Evolutionary conservation across 1,140 invertebrate species (phyloP), one percentile per base, ranked within the genome.

Genomic region (Aradophagus sp.): DNA sequence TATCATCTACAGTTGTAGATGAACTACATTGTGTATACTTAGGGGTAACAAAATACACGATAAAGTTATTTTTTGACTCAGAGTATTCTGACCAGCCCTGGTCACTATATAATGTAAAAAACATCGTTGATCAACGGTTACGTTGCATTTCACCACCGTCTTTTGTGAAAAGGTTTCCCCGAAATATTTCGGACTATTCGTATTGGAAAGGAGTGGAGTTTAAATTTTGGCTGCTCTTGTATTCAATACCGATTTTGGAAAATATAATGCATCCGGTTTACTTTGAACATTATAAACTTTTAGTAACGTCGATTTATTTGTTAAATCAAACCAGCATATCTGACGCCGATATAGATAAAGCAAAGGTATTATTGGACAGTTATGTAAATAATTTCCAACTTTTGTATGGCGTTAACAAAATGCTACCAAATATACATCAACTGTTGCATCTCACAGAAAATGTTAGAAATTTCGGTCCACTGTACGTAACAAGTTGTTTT

Each of bases 151-250:
- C 2, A 44, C 50, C 66, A 7, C 55, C 55, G n/a, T 31, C 13
- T 10, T 70, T 47, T 44, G 58, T 70, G 1, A 41, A 23, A 38
- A 20, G 56, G 7, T 19, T 56, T 5, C 48, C 55, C 5, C 8
- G 56, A 38, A 29, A 1, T 8, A 13, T 61, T 20, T 13, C 19
- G 0, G 66, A 69, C 23, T 19, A 23, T 6, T 42, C 31, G 8
- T 70, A 68, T 48, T 78, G 77, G 74, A 79, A 80, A 56, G 71
- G 71, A 3, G 32, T 39, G 0, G 75, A 78, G 34, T 74, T 75
- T n/a, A 72, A 70, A 39, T 41, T 52, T 2, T 77, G 68, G 44
- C 23, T 72, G 4, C 38, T 77, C 0, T 47, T 56, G 11, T 74
- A 74, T 59, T 75, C 58, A 1, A 6, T 76, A 3, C 52, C 75